Percentiles rank a stretch among this genome's conserved stretches.
These are phyloP conservation scores for Zosterops lateralis DNA, from an alignment of 2,113 vertebrate genomes.

Conservation along the genomic window DNA sequence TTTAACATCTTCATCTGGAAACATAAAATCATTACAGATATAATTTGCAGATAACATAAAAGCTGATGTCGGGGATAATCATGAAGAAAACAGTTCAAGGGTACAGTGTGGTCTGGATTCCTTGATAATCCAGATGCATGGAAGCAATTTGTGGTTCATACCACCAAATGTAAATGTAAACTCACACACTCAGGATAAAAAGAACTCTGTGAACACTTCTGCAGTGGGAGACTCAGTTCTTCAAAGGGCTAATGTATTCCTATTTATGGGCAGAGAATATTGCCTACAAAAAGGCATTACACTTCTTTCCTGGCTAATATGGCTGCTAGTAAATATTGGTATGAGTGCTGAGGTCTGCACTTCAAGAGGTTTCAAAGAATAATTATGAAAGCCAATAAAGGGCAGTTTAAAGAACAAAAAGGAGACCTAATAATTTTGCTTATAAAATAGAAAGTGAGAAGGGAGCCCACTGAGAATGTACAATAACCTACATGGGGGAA, in stretches of 20 bases:
- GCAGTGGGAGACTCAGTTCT: not conserved
- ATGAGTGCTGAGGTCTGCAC: not conserved
- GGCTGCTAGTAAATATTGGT: not conserved
- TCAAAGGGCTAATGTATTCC: not conserved
- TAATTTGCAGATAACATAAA: not conserved
- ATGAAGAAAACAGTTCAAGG: not conserved
- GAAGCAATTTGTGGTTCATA: not conserved
- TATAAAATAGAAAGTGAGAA: not conserved
- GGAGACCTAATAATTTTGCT: not conserved
- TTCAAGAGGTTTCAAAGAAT: not conserved
- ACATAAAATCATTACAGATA: not conserved
- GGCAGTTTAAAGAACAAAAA: not conserved
- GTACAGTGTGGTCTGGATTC: not conserved
- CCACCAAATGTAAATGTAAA: not conserved
- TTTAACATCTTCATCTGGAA: not conserved
- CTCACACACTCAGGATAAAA: not conserved
- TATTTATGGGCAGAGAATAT: not conserved
- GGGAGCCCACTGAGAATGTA: not conserved
- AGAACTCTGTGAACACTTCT: not conserved
- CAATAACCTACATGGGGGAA: not conserved
- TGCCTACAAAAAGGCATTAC: not conserved
- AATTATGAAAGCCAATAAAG: not conserved
- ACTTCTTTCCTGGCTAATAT: not conserved
- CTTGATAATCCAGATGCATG: not conserved
- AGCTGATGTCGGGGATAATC: not conserved